These are phyloP conservation scores for Synergus japonicus DNA, from an alignment of 2,888 invertebrate species.

Conservation along the genomic window DNA sequence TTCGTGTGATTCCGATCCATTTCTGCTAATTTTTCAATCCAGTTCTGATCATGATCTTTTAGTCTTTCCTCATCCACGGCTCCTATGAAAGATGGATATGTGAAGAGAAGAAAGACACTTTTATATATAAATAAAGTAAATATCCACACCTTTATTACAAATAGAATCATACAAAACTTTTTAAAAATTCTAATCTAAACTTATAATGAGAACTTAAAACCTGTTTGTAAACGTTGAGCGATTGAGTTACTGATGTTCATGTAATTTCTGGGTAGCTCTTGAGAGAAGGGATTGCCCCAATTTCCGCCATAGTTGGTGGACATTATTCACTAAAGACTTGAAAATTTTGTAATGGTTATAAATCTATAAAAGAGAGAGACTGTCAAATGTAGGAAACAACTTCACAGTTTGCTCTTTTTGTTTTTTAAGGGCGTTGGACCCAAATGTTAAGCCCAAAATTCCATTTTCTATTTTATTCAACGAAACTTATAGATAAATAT, in stretches of 20 bases:
- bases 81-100: constrained; percentile 46
- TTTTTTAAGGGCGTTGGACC: background rate
- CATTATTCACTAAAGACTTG: background rate
- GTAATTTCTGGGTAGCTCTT: background rate
- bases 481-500: too few relatives aligned
- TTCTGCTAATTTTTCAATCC: constrained; percentile 63
- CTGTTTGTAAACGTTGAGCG: constrained; percentile 31
- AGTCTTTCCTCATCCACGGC: constrained; percentile 56
- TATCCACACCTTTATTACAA: constrained; percentile 20
- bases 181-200: too few relatives aligned
- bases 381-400: background rate
- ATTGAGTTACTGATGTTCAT: constrained; percentile 20
- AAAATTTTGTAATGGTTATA: background rate
- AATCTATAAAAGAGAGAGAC: background rate
- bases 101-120: background rate
- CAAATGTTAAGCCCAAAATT: too few relatives aligned
- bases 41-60: constrained; percentile 63
- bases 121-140: background rate
- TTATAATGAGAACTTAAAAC: background rate
- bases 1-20: constrained; percentile 62
- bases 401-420: background rate
- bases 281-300: background rate
- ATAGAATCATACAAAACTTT: background rate
- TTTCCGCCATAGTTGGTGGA: background rate
- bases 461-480: too few relatives aligned